Evolutionary conservation across 1,140 invertebrate species (phyloP).

Genomic region (Drosophila prosaltans): DNA sequence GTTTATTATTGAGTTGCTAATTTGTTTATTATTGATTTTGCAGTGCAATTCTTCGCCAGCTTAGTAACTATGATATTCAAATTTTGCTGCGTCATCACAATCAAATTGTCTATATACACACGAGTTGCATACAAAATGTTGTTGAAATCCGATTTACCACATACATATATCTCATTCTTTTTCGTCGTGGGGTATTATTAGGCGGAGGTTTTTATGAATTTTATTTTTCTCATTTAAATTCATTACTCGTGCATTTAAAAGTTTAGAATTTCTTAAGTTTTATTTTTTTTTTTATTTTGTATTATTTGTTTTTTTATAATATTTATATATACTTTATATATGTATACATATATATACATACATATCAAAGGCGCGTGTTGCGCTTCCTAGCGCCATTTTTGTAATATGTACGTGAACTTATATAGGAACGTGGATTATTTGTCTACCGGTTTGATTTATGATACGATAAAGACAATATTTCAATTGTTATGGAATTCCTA

Average conservation of each 20-base stretch:
- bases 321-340: conserved; percentile 17
- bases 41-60: conserved; percentile 53
- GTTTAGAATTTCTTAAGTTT: conserved; percentile 51
- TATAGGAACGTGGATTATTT: conserved; percentile 29
- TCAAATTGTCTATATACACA: conserved; percentile 30
- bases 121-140: conserved; percentile 62
- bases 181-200: neutral
- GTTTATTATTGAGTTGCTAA: neutral
- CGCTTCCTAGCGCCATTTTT: conserved; percentile 70
- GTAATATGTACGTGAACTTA: conserved; percentile 13
- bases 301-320: conserved; percentile 48
- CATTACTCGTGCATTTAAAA: conserved; percentile 61
- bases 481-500: neutral
- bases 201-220: conserved; percentile 22
- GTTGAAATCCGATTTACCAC: conserved; percentile 30
- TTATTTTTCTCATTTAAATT: conserved; percentile 58
- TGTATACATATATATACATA: conserved; percentile 34
- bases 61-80: conserved; percentile 31
- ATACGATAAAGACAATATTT: neutral
- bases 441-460: conserved; percentile 43
- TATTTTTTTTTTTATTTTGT: conserved; percentile 20
- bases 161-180: conserved; percentile 35
- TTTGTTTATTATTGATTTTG: conserved; percentile 11
- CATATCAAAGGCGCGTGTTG: conserved; percentile 49
- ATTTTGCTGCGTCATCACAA: conserved; percentile 43